These are phyloP conservation scores for Protobothrops mucrosquamatus DNA, from an alignment of 2,113 vertebrate genomes.

Conservation along the genomic window DNA sequence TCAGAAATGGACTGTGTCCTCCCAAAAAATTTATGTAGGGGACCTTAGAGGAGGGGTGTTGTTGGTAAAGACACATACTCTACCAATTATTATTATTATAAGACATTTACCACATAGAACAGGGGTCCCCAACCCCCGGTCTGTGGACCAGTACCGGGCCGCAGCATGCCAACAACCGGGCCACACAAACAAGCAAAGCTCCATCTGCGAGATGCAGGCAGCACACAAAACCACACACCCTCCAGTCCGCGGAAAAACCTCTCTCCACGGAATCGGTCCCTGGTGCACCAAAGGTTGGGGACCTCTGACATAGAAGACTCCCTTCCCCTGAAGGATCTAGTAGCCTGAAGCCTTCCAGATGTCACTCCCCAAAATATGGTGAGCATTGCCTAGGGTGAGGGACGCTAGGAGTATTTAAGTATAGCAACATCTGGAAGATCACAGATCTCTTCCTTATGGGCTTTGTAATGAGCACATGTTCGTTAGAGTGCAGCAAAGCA, in stretches of 20 bases:
- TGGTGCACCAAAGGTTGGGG: too few species aligned
- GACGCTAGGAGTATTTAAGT: neutral
- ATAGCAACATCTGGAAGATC: neutral
- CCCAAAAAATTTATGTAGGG: too few species aligned
- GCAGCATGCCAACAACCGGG: too few species aligned
- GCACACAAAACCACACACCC: too few species aligned
- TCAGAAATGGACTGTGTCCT: neutral
- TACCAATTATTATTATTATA: neutral
- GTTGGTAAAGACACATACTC: neutral
- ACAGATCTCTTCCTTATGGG: neutral
- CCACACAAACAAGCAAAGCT: too few species aligned
- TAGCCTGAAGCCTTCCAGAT: neutral
- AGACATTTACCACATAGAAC: too few species aligned
- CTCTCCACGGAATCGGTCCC: too few species aligned
- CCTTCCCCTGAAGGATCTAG: neutral
- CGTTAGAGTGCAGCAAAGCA: neutral
- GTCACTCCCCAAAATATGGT: neutral
- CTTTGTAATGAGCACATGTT: neutral
- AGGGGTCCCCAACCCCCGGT: too few species aligned
- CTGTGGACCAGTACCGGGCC: too few species aligned
- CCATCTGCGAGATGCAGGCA: too few species aligned
- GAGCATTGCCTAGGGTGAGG: neutral
- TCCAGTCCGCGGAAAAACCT: too few species aligned
- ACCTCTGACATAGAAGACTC: neutral
- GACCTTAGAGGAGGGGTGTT: too few species aligned